Evolutionary conservation across 1,140 invertebrate species (phyloP).

Genomic region (Apis cerana): DNA sequence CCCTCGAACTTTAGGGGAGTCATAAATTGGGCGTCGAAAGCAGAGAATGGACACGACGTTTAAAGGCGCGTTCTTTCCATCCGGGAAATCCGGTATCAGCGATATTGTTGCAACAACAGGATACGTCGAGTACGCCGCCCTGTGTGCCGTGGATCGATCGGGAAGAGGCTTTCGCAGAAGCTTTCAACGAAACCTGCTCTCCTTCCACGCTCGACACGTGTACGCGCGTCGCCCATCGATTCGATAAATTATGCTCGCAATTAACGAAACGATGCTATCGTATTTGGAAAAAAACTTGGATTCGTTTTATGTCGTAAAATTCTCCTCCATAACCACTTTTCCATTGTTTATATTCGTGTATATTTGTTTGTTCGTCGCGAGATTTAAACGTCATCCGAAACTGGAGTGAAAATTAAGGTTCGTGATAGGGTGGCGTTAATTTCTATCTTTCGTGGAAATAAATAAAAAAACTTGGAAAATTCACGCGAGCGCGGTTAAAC

Average conservation of each 20-base stretch:
- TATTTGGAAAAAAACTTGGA: neutral
- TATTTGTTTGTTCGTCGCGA: too few species aligned
- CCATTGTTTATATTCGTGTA: neutral
- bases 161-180: slow-evolving; percentile 27
- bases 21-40: too few species aligned
- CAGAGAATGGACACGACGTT: neutral
- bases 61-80: neutral
- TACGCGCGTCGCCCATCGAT: neutral
- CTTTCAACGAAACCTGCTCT: slow-evolving; percentile 15
- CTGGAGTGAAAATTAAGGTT: too few species aligned
- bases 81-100: neutral
- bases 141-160: neutral
- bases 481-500: slow-evolving; percentile 12
- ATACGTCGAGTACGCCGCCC: neutral
- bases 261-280: neutral
- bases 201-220: neutral
- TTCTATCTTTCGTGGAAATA: too few species aligned
- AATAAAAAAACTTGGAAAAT: neutral
- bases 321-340: too few species aligned
- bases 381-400: too few species aligned
- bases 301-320: too few species aligned
- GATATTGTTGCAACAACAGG: slow-evolving; percentile 7
- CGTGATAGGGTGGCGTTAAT: too few species aligned
- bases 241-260: neutral
- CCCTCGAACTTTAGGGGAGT: too few species aligned